Base-by-base conservation (phyloP, 1,140 invertebrate genomes). In the Acromyrmex charruanus region DNA sequence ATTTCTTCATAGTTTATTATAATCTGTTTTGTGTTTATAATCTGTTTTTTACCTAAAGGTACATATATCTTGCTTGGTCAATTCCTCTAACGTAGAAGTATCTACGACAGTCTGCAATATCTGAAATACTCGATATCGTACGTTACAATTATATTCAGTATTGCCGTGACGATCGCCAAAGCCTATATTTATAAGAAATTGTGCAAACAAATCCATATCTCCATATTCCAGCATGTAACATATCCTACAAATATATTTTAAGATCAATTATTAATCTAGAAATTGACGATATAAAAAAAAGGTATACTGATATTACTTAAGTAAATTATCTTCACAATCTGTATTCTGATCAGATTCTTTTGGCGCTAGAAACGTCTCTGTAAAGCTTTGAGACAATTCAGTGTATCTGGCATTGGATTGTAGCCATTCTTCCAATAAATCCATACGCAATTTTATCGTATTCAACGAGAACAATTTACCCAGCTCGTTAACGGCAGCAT, bases 391-490 rank as follows among this genome's bases (percentile, higher is more conserved):
- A 53, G 90, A 91, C 5, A 90, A 55, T 49, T 89, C 90, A n/a
- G 55, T 80, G n/a, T 80, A 90, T 51, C 69, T 92, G 39, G 5
- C 39, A 55, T 92, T 88, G 28, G 94, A 92, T 63, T 93, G 93
- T 2, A 96, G 84, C 95, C 95, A 96, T 59, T 93, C 92, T 16
- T 93, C 88, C 21, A 96, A 65, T 55, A 95, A 90, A 25, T 94
- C 91, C 6, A 94, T 86, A 25, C 93, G 89, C 6, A 95, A 58
- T 49, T 93, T 91, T 2, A 92, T 69, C 7, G 93, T 72, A 55
- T 95, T 94, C 5, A 95, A 84, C 7, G 88, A 89, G 72, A 93
- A 94, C 10, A 96, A 39, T 31, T 92, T 75, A 28, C 92, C 86
- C 0, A 96, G 82, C 0, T 80, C 89, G 71, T 91, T 88, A 6